Conservation (phyloP, 2,797 vertebrate species). For the Erithacus rubecula region DNA sequence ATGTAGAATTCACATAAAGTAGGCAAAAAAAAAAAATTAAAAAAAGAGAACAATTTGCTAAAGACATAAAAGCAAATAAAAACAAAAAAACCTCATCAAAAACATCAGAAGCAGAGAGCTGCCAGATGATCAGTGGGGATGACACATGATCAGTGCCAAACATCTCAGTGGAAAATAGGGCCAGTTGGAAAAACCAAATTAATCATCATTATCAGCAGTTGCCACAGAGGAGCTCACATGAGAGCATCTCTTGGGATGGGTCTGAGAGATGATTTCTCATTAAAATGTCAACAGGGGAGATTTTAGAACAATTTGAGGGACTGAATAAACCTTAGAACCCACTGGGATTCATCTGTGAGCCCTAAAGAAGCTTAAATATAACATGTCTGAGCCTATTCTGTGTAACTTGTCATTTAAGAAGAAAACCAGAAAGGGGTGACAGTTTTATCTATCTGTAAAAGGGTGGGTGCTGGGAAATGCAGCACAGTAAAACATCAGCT, state of each 20-base stretch:
- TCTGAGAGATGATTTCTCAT: not conserved
- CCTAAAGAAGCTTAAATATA: constrained; percentile 23
- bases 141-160: constrained; percentile 29
- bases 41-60: constrained; percentile 21
- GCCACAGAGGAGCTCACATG: constrained; percentile 8
- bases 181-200: constrained; percentile 57
- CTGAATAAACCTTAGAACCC: not conserved
- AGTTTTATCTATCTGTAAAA: not conserved
- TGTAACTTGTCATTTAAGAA: not conserved
- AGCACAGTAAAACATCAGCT: not conserved
- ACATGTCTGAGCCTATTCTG: not conserved
- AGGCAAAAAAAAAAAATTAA: not conserved
- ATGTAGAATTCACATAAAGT: not conserved
- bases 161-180: constrained; percentile 32
- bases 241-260: constrained; percentile 23
- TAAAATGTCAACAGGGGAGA: constrained; percentile 25
- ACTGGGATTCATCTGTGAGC: not conserved
- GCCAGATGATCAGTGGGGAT: constrained; percentile 39
- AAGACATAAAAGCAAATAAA: constrained; percentile 59
- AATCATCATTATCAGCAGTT: constrained; percentile 49
- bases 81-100: constrained; percentile 40
- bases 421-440: not conserved
- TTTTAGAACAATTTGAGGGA: constrained; percentile 7
- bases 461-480: not conserved
- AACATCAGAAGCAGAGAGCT: constrained; percentile 43